Evolutionary conservation across 35 echinoderm and acorn worm genomes (phyloP), one percentile per base, ranked within the genome.

Genomic region (Holothuria glaberrima): DNA sequence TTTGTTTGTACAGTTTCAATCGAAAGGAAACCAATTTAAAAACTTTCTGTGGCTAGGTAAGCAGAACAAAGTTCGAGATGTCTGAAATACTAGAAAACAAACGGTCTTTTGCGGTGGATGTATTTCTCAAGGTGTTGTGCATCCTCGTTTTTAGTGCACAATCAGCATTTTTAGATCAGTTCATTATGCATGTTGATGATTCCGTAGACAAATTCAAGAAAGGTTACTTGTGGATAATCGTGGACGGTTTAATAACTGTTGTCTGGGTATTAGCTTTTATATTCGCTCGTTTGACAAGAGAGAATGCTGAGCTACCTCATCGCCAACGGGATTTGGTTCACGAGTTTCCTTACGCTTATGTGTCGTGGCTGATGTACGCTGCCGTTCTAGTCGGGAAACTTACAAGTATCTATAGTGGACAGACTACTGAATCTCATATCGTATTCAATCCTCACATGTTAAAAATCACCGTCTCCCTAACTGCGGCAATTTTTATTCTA

Each of bases 351-450:
- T 92, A 90, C 54, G 94, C 94, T 4, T 95, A 95, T 30, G 67
- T 77, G 3, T 95, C 90, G n/a, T 95, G 94, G 94, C 66, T 95
- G 21, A 58, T 95, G 50, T 95, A 95, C 54, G 64, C 94, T 7
- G 86, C 86, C 27, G 94, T 95, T 21, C 88, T 95, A 12, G 68
- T 95, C 2, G 90, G 91, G 3, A 95, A 95, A 65, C 27, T 95
- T 20, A 80, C 48, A 48, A 79, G 34, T 78, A 93, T 82, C 77
- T 93, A 66, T 78, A 95, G 28, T 82, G 46, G 75, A 91, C 66
- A 29, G 85, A 92, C 30, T 59, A 59, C 6, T 81, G 85, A 34
- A 77, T 78, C 36, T 62, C 83, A 86, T 48, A 13, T 66, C 19
- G 13, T 92, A 22, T 95, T 92, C 38, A 86, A 86, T 26, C 80